Evolutionary conservation across 2,797 vertebrate species (phyloP), one percentile per base, ranked within the genome.

Genomic region (Scolopax bukidnonensis): DNA sequence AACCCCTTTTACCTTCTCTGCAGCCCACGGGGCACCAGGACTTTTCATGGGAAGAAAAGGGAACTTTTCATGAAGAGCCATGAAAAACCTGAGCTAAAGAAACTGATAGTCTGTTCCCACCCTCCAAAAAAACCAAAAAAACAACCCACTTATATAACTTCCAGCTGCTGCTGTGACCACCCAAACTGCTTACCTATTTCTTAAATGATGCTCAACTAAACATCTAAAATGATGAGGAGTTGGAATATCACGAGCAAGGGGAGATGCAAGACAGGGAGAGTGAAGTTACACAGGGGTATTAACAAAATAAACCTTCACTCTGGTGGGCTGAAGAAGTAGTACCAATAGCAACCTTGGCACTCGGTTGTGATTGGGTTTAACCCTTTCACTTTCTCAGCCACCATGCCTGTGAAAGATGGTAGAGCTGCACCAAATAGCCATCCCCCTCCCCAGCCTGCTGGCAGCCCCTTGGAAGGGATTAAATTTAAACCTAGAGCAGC

Each of bases 81-180:
- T 1, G 12, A 78, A 89, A 80, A 79, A 30, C 10, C 12, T 4
- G 1, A 40, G 11, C 25, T 18, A 24, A 51, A 84, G 73, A 90
- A 93, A 90, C 12, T 48, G 10, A 9, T 40, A 23, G 41, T 18
- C 69, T 89, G 33, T 41, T 16, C 13, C 21, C 17, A 41, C 3
- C 1, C 3, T 1, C 6, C 1, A 50, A 32, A 74, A 48, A n/a
- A 41, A 10, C 5, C 9, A 7, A 43, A 4, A 25, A 51, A 36
- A 36, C 36, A 36, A 36, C 36, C 36, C 36, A 9, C 50, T 59
- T 19, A 3, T 32, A 25, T 1, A 7, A 53, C 50, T 87, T 80
- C 74, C 94, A 94, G 54, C 65, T 88, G 59, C 71, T 84, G 36
- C 71, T 63, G 27, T 30, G 91, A 92, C 87, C 97, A 96, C 95